These are phyloP conservation scores for Apamea sordens DNA, from an alignment of 2,888 invertebrate genomes.

Conservation along the genomic window DNA sequence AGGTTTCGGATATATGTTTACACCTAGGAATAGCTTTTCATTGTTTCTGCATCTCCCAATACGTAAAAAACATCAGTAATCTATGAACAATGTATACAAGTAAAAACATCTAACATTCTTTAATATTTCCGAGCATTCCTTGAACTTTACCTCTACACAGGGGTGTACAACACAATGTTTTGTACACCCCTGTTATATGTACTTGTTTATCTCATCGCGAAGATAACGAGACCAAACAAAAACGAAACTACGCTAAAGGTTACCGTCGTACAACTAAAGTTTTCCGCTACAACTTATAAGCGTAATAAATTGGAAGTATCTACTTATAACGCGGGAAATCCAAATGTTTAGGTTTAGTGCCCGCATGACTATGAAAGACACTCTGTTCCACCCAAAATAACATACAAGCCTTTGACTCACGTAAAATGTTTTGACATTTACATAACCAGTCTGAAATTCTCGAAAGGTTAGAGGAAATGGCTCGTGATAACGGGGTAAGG, in stretches of 20 bases:
- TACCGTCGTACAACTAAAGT: slow-evolving; percentile 58
- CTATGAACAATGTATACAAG: slow-evolving; percentile 16
- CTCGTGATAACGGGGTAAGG: slow-evolving; percentile 27
- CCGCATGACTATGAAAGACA: slow-evolving; percentile 65
- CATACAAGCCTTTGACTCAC: slow-evolving; percentile 50
- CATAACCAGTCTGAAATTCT: slow-evolving; percentile 43
- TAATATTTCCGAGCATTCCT: slow-evolving; percentile 22
- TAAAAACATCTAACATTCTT: slow-evolving; percentile 10
- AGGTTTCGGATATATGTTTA: background rate
- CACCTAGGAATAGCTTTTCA: background rate
- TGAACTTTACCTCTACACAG: slow-evolving; percentile 30
- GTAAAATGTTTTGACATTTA: slow-evolving; percentile 50
- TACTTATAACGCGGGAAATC: slow-evolving; percentile 44
- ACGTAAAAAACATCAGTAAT: background rate
- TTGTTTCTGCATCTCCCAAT: background rate
- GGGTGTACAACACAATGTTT: slow-evolving; percentile 23
- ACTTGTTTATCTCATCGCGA: slow-evolving; percentile 41
- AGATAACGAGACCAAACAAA: slow-evolving; percentile 53
- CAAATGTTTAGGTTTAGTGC: slow-evolving; percentile 57
- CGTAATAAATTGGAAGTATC: slow-evolving; percentile 60
- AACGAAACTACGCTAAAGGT: slow-evolving; percentile 47
- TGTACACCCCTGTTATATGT: slow-evolving; percentile 11
- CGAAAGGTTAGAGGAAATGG: slow-evolving; percentile 30
- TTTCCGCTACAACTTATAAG: slow-evolving; percentile 58
- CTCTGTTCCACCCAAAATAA: slow-evolving; percentile 52